phyloP scores from a whole-genome alignment of 2,113 vertebrate genomes.

The Miniopterus natalensis region DNA sequence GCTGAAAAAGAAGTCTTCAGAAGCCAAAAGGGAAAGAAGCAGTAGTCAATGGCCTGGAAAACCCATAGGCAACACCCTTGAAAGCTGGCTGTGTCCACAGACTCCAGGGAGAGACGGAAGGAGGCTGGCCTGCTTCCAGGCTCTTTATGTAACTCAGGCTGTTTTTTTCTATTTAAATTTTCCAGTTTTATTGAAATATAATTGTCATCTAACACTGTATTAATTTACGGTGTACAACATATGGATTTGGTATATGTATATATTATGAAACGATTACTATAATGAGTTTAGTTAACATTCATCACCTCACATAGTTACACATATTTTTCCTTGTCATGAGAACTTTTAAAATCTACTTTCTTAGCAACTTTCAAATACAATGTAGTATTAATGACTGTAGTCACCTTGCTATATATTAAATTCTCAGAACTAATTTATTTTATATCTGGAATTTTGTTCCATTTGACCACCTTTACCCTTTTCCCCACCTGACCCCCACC shows the following conservation, averaged over 20 bases:
- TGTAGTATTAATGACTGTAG: background rate
- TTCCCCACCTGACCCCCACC: too few relatives aligned
- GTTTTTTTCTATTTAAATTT: background rate
- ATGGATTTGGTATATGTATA: background rate
- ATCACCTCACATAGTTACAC: background rate
- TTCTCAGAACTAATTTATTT: background rate
- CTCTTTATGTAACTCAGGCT: background rate
- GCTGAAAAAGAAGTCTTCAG: background rate
- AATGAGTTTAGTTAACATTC: too few relatives aligned
- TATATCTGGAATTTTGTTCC: background rate
- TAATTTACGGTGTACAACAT: background rate
- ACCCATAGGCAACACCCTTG: too few relatives aligned
- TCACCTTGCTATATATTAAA: background rate
- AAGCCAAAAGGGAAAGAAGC: background rate
- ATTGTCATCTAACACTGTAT: background rate
- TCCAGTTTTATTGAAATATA: background rate
- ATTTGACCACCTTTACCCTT: background rate
- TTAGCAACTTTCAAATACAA: background rate
- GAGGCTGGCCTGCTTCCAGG: background rate
- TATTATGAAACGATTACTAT: background rate
- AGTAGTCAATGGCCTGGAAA: background rate
- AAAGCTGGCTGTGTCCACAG: background rate
- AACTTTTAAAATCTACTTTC: background rate
- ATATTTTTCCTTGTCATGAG: background rate
- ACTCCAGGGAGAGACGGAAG: background rate